Conservation (phyloP, 2,888 invertebrate genomes). For the Busseola fusca region DNA sequence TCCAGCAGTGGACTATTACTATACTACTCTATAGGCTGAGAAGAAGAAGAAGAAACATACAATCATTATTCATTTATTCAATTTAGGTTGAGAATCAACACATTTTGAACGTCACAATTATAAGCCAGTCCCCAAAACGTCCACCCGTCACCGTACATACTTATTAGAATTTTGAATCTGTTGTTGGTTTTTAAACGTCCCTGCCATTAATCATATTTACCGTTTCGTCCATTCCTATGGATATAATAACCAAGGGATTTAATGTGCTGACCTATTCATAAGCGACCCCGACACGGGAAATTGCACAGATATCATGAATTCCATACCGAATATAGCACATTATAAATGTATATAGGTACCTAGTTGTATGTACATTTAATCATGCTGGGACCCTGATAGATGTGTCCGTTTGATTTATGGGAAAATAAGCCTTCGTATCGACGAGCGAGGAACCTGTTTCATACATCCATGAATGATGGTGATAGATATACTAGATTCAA, state of each 20-base stretch:
- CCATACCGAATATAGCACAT: neutral
- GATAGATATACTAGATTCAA: neutral
- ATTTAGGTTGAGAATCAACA: no score
- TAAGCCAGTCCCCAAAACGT: no score
- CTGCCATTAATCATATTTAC: neutral
- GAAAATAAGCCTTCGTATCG: conserved; percentile 21
- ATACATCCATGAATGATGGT: conserved; percentile 8
- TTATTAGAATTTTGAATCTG: neutral
- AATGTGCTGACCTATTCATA: conserved; percentile 14
- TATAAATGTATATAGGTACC: conserved; percentile 6
- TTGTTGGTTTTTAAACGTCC: neutral
- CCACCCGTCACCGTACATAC: no score
- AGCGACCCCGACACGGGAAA: neutral
- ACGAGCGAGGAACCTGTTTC: conserved; percentile 9
- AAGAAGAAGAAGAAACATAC: no score
- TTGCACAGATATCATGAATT: conserved; percentile 6
- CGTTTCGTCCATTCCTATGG: neutral
- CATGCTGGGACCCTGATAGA: conserved; percentile 20
- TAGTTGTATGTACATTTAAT: conserved; percentile 38
- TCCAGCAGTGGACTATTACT: no score
- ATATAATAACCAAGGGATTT: conserved; percentile 1
- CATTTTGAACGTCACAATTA: no score
- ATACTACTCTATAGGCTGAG: no score
- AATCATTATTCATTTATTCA: no score
- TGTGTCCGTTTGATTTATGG: conserved; percentile 40